Conservation (phyloP, 2,113 vertebrate genomes). For the Rhabdornis inornatus region DNA sequence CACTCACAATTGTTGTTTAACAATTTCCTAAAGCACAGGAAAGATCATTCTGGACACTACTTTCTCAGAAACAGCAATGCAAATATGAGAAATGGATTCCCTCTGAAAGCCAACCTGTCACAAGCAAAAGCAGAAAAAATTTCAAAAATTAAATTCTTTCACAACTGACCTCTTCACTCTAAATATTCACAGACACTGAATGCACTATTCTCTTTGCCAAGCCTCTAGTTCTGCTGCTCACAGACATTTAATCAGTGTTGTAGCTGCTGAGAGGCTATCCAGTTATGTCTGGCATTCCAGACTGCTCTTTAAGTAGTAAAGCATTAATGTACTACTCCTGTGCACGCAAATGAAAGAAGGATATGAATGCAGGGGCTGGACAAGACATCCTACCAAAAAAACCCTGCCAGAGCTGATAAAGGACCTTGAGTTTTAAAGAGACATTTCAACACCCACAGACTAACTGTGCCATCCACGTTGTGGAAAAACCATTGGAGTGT, state of each 20-base stretch:
- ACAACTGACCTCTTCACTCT: not conserved
- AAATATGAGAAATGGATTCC: not conserved
- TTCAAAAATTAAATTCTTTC: not conserved
- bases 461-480: not conserved
- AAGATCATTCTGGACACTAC: not conserved
- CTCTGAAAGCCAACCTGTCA: not conserved
- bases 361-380: not conserved
- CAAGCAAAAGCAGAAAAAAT: not conserved
- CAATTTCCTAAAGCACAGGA: not conserved
- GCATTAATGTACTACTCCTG: not conserved
- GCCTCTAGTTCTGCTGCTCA: not conserved
- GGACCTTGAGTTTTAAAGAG: not conserved
- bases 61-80: not conserved
- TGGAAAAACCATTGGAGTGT: not conserved
- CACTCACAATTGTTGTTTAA: not conserved
- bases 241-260: not conserved
- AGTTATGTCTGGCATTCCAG: not conserved
- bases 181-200: not conserved
- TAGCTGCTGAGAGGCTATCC: not conserved
- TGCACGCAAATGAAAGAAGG: not conserved
- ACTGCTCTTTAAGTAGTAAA: not conserved
- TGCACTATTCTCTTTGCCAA: not conserved
- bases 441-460: not conserved
- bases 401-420: not conserved
- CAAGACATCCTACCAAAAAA: not conserved